phyloP scores from a whole-genome alignment of 2,113 vertebrate genomes.

The Murina feae region DNA sequence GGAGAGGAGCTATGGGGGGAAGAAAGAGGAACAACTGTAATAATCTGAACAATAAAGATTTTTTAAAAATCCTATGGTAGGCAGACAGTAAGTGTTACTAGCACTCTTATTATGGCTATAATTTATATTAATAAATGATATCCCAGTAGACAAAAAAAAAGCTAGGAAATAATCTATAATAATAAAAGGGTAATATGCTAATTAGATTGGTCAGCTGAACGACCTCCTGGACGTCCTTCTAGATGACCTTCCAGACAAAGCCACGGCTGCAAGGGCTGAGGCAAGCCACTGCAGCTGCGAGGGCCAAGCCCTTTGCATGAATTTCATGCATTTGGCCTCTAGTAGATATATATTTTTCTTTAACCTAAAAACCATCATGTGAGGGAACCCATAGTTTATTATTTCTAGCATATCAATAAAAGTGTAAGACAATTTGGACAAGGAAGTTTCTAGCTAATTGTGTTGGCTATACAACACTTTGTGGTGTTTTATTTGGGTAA shows the following conservation, averaged over 20 bases:
- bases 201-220: too few species aligned
- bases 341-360: not conserved
- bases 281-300: too few species aligned
- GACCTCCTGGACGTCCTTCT: too few species aligned
- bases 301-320: too few species aligned
- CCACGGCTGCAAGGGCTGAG: too few species aligned
- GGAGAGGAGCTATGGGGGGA: too few species aligned
- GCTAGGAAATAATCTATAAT: not conserved
- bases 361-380: not conserved
- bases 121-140: not conserved
- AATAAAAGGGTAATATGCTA: too few species aligned
- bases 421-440: not conserved
- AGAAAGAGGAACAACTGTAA: too few species aligned
- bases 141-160: not conserved
- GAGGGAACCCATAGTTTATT: not conserved
- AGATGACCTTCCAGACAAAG: too few species aligned
- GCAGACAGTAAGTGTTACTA: not conserved
- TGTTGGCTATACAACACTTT: not conserved
- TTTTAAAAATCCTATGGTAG: not conserved
- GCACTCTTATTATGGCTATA: not conserved
- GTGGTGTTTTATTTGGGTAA: conserved; percentile 33
- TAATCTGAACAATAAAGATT: too few species aligned
- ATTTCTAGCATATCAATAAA: not conserved
- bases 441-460: not conserved
- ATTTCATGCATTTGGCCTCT: too few species aligned